Evolutionary conservation across 2,888 invertebrate genomes (phyloP).

Genomic region (Aspidiotus destructor): DNA sequence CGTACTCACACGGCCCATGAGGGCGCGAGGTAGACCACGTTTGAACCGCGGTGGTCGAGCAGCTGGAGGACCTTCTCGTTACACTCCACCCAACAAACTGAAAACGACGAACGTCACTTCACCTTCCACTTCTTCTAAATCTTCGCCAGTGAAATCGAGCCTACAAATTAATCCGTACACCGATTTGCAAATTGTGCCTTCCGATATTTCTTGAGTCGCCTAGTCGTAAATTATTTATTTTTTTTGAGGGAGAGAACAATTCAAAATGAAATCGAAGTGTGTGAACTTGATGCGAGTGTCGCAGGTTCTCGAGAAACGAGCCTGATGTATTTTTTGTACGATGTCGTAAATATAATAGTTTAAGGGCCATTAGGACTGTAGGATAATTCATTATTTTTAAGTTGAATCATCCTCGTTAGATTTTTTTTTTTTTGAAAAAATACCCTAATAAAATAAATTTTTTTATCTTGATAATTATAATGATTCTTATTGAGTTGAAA

Average conservation of each 20-base stretch:
- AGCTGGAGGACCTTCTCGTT: slow-evolving; percentile 8
- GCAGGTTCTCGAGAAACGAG: too few species aligned
- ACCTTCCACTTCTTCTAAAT: background rate
- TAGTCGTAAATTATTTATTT: background rate
- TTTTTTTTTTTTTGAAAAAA: too few species aligned
- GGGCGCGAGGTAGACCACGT: slow-evolving; percentile 26
- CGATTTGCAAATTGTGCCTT: slow-evolving; percentile 29
- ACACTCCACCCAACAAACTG: background rate
- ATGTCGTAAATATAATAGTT: too few species aligned
- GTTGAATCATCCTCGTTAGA: too few species aligned
- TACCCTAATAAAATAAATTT: too few species aligned
- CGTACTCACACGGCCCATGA: slow-evolving; percentile 2
- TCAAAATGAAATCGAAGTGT: too few species aligned
- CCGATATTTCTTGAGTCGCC: slow-evolving; percentile 11
- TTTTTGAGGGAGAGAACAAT: background rate
- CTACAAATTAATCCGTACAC: slow-evolving; percentile 18
- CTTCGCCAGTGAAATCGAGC: slow-evolving; percentile 3
- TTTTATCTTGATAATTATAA: too few species aligned
- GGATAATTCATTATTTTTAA: too few species aligned
- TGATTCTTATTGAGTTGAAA: too few species aligned
- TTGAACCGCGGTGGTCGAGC: slow-evolving; percentile 19
- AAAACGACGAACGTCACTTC: slow-evolving; percentile 9
- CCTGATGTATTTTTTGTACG: too few species aligned
- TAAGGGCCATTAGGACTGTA: too few species aligned
- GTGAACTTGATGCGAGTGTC: too few species aligned